Conservation (phyloP, 64 coral and sea anemone species). For the Porites lutea region DNA sequence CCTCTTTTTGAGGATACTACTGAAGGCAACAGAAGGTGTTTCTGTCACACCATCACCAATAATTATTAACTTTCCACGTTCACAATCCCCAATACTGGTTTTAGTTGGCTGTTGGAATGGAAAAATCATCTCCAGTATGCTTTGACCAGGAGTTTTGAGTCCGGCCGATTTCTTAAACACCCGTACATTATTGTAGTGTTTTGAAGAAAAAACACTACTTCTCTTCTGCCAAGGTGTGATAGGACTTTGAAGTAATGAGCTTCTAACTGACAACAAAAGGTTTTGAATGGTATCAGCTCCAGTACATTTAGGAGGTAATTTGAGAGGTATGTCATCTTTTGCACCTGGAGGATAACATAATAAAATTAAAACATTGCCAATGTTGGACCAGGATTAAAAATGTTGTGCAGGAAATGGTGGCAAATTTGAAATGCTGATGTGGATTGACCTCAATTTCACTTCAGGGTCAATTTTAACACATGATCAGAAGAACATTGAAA, state of each 20-base stretch:
- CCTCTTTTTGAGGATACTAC: conserved; percentile 80
- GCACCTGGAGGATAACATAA: not conserved
- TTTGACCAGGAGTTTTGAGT: not conserved
- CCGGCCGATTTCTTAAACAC: not conserved
- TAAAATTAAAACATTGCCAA: not conserved
- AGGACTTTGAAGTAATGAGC: not conserved
- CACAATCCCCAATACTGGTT: conserved; percentile 21
- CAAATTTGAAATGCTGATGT: not conserved
- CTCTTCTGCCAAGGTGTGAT: not conserved
- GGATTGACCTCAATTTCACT: not conserved
- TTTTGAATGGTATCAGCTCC: not conserved
- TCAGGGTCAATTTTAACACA: not conserved
- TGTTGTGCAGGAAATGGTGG: not conserved
- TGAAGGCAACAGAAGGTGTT: conserved; percentile 7
- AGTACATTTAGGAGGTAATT: not conserved
- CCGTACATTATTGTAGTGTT: too few species aligned
- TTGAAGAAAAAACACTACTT: not conserved
- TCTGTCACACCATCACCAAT: conserved; percentile 11
- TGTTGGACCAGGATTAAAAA: not conserved
- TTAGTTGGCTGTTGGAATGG: not conserved
- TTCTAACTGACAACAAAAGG: too few species aligned
- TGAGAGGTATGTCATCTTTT: too few species aligned
- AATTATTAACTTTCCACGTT: not conserved
- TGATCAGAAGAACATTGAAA: too few species aligned
- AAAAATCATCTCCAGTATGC: not conserved